phyloP scores from a whole-genome alignment of 2,888 invertebrate genomes.

The Melitaea athalia region DNA sequence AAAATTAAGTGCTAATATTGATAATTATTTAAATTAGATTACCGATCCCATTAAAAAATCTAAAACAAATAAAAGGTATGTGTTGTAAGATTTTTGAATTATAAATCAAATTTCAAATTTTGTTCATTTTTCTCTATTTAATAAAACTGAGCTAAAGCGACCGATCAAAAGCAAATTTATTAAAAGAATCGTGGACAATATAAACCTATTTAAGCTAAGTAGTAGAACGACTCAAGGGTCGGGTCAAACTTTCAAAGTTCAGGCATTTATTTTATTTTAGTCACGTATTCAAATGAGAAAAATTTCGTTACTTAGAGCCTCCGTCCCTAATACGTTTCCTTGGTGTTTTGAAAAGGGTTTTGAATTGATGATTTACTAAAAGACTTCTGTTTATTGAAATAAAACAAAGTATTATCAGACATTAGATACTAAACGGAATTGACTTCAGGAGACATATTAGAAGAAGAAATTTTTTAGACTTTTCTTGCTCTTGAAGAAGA shows the following conservation, averaged over 20 bases:
- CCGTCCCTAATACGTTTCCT: conserved; percentile 32
- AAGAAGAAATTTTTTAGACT: too few relatives aligned
- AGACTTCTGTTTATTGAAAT: conserved; percentile 15
- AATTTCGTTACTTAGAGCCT: conserved; percentile 37
- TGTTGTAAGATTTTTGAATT: background rate
- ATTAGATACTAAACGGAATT: background rate
- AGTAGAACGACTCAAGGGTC: conserved; percentile 22
- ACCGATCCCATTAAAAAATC: background rate
- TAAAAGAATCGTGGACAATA: conserved; percentile 20
- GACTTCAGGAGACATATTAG: background rate
- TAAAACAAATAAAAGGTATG: background rate
- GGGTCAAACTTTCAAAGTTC: conserved; percentile 30
- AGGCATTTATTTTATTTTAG: conserved; percentile 37
- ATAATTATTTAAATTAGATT: too few relatives aligned
- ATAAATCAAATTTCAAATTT: background rate
- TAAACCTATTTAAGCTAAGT: conserved; percentile 25
- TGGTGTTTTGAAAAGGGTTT: conserved; percentile 37
- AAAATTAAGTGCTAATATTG: too few relatives aligned
- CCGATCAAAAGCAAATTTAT: conserved; percentile 9
- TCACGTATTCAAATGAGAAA: conserved; percentile 41
- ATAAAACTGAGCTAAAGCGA: background rate
- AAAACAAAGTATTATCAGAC: background rate
- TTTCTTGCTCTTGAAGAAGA: too few relatives aligned
- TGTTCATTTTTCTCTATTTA: background rate
- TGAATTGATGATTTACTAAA: conserved; percentile 36